These are phyloP conservation scores for Mugil cephalus DNA, from an alignment of 2,113 vertebrate genomes.

Conservation along the genomic window DNA sequence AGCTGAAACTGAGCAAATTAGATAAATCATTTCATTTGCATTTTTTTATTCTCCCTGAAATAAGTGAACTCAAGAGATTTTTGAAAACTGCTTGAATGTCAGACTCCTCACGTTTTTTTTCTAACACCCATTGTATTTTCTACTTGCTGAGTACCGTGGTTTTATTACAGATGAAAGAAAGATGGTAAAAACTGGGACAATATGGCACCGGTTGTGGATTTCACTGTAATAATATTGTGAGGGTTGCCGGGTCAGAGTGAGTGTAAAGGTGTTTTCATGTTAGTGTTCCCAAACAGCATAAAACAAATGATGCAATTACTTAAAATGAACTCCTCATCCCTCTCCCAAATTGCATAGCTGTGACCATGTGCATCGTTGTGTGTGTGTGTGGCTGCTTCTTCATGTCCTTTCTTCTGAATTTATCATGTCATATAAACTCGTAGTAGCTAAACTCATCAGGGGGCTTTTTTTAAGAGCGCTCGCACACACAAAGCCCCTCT, in stretches of 20 bases:
- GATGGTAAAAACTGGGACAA: not conserved
- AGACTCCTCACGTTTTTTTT: too few species aligned
- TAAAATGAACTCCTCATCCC: constrained; percentile 64
- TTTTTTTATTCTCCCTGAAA: too few species aligned
- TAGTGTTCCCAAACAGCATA: constrained; percentile 69
- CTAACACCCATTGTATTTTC: too few species aligned
- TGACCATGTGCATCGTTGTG: constrained; percentile 26
- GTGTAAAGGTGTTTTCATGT: constrained; percentile 54
- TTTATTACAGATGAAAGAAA: not conserved
- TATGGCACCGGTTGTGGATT: not conserved
- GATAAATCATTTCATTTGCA: too few species aligned
- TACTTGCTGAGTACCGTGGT: too few species aligned
- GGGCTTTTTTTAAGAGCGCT: constrained; percentile 59
- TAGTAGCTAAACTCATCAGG: constrained; percentile 65
- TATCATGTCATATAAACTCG: constrained; percentile 74
- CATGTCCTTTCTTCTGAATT: constrained; percentile 54
- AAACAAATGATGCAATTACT: constrained; percentile 77
- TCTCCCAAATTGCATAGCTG: constrained; percentile 59
- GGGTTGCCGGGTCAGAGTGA: constrained; percentile 10
- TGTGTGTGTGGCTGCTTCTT: constrained; percentile 51
- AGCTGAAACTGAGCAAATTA: too few species aligned
- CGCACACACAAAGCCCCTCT: constrained; percentile 25
- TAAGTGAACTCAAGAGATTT: too few species aligned
- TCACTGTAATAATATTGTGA: constrained; percentile 53
- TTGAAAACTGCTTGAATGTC: too few species aligned